These are phyloP conservation scores for Mamestra configurata DNA, from an alignment of 1,140 invertebrate species.

Conservation along the genomic window DNA sequence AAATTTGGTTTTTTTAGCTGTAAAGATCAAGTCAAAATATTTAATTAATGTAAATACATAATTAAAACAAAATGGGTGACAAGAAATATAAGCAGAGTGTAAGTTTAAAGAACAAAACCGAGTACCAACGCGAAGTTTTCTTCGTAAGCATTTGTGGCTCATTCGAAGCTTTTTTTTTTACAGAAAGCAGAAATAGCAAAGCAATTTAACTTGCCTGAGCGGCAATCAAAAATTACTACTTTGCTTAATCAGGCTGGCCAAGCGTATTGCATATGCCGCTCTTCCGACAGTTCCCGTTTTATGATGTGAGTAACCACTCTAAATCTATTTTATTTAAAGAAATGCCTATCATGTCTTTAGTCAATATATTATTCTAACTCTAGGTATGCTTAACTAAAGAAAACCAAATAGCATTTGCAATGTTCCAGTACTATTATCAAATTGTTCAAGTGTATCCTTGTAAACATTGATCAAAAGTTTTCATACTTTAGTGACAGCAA, in stretches of 20 bases:
- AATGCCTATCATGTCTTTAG: too few species aligned
- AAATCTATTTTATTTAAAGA: neutral
- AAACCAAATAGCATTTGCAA: too few species aligned
- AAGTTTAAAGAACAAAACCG: conserved; percentile 53
- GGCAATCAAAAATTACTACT: conserved; percentile 97
- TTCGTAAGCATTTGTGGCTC: conserved; percentile 15
- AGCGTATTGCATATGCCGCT: conserved; percentile 98
- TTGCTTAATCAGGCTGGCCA: conserved; percentile 96
- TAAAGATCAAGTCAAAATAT: neutral
- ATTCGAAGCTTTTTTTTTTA: conserved; percentile 56
- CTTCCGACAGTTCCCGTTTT: conserved; percentile 96
- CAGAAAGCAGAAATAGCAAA: conserved; percentile 97
- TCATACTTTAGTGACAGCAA: too few species aligned
- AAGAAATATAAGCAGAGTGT: conserved; percentile 82
- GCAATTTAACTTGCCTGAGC: conserved; percentile 95
- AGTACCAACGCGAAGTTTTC: neutral
- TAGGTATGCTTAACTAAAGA: too few species aligned
- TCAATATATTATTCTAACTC: too few species aligned
- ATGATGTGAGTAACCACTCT: conserved; percentile 94
- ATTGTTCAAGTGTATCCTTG: too few species aligned
- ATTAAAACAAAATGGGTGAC: conserved; percentile 69
- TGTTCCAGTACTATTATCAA: too few species aligned
- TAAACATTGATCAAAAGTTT: too few species aligned
- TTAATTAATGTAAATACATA: neutral
- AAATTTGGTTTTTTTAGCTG: neutral